These are phyloP conservation scores for Scaptomyza hsui DNA, from an alignment of 1,140 invertebrate species.

Conservation along the genomic window DNA sequence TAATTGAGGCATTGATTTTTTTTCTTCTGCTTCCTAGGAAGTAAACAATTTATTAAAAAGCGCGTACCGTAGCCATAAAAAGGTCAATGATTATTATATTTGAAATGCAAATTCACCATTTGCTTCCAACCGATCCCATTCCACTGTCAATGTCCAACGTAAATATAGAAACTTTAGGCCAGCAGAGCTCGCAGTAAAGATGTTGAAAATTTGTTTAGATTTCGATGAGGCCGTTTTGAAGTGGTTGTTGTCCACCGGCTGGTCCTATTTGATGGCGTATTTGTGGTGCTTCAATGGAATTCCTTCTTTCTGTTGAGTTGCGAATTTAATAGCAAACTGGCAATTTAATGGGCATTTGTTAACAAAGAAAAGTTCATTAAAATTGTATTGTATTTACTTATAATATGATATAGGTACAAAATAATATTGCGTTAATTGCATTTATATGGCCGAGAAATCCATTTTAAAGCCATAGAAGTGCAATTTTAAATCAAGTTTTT, in stretches of 20 bases:
- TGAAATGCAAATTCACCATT: conserved; percentile 50
- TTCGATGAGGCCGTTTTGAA: conserved; percentile 24
- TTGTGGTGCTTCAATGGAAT: conserved; percentile 49
- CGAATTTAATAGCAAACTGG: conserved; percentile 12
- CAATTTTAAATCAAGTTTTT: conserved; percentile 1
- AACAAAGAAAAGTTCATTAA: not conserved
- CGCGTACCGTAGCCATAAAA: conserved; percentile 66
- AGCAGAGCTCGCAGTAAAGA: not conserved
- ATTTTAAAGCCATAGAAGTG: conserved; percentile 1
- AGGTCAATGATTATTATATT: conserved; percentile 75
- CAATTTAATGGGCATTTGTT: not conserved
- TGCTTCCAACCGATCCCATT: not conserved
- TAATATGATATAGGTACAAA: not conserved
- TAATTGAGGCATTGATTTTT: conserved; percentile 72
- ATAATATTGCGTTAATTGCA: conserved; percentile 1
- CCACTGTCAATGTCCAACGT: conserved; percentile 6
- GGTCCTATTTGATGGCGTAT: conserved; percentile 35
- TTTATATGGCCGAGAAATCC: not conserved
- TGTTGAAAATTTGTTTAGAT: conserved; percentile 23
- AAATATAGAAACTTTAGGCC: conserved; percentile 1
- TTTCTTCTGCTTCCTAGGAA: conserved; percentile 44
- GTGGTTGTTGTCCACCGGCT: conserved; percentile 9
- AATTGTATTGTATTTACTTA: not conserved
- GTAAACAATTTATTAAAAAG: conserved; percentile 80
- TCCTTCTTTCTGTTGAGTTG: conserved; percentile 3